These are phyloP conservation scores for Lanistes nyassanus DNA, from an alignment of 1,140 invertebrate genomes.

Conservation along the genomic window DNA sequence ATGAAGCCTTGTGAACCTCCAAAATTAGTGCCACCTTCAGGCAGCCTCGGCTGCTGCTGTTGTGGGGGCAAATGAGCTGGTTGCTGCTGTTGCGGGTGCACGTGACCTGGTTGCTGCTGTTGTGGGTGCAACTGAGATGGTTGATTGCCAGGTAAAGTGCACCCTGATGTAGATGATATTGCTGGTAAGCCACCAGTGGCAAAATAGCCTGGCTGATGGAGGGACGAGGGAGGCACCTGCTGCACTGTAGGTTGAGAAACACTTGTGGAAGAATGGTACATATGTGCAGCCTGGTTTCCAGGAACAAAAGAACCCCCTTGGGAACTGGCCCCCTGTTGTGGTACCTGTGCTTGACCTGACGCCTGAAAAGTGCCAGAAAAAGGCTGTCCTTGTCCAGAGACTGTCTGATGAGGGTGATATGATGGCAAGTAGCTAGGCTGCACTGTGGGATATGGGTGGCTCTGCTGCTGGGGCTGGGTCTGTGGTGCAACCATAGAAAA, in stretches of 20 bases:
- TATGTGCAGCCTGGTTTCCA: too few species aligned
- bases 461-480: constrained; percentile 14
- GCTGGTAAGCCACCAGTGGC: too few species aligned
- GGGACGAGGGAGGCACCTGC: too few species aligned
- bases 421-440: background rate
- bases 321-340: too few species aligned
- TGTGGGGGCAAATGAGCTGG: constrained; percentile 9
- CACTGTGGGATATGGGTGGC: background rate
- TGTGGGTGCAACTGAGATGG: background rate
- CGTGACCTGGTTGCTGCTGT: background rate
- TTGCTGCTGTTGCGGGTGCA: constrained; percentile 9
- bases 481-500: background rate
- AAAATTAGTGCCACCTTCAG: background rate
- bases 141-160: constrained; percentile 7
- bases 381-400: background rate
- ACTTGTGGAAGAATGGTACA: too few species aligned
- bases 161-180: constrained; percentile 5
- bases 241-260: too few species aligned
- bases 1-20: background rate
- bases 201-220: too few species aligned
- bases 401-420: background rate
- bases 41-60: constrained; percentile 27
- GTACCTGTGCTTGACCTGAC: too few species aligned
- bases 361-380: too few species aligned
- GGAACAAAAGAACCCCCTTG: too few species aligned